Percentiles rank a stretch among this genome's conserved stretches.
These are phyloP conservation scores for Paguma larvata DNA, from an alignment of 2,797 vertebrate genomes.

Conservation along the genomic window DNA sequence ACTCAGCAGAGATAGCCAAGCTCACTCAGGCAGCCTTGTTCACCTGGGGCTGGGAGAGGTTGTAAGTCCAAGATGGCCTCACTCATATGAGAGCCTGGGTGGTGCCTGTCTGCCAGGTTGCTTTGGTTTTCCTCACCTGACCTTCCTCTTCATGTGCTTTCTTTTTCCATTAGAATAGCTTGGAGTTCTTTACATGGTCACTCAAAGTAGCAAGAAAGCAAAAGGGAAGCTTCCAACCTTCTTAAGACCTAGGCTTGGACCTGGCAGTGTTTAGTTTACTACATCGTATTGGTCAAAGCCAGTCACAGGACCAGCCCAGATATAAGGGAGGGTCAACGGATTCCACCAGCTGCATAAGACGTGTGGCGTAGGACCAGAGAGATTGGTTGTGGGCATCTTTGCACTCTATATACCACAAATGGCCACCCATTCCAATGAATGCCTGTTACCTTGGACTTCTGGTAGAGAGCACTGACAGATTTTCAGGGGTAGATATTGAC, in stretches of 20 bases:
- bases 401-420: neutral
- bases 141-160: neutral
- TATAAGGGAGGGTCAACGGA: neutral
- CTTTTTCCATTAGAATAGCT: neutral
- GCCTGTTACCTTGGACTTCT: neutral
- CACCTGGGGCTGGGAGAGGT: neutral
- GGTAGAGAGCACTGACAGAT: neutral
- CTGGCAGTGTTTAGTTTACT: neutral
- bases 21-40: accelerated
- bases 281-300: neutral
- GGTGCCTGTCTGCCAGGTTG: neutral
- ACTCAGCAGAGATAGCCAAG: neutral
- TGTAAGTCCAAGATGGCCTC: neutral
- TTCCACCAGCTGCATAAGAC: neutral
- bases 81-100: neutral
- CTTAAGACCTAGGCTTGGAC: neutral
- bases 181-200: neutral
- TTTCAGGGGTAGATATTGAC: neutral
- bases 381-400: neutral
- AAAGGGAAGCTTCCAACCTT: neutral
- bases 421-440: neutral
- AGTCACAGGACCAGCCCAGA: neutral
- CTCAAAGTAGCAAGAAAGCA: neutral
- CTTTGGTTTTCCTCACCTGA: neutral
- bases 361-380: too few relatives aligned